Conservation (phyloP, 92 coral and sea anemone genomes). For the Hydrozoanthus gracilis region DNA sequence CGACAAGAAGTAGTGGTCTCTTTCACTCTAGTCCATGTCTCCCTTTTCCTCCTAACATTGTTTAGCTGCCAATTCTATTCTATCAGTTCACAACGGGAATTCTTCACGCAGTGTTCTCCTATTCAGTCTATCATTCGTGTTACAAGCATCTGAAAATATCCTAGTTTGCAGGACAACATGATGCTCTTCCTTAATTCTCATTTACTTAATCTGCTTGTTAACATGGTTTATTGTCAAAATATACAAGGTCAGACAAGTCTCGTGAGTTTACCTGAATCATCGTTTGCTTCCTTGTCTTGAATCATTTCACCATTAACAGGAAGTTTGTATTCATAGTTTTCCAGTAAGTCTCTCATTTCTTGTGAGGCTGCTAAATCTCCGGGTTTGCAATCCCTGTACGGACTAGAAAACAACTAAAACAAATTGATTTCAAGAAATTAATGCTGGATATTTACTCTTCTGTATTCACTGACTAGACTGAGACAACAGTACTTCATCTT, state of each 20-base stretch:
- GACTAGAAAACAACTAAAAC: constrained; percentile 43
- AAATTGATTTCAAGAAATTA: neutral
- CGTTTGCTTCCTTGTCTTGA: constrained; percentile 24
- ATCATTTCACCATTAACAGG: constrained; percentile 53
- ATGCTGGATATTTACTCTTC: neutral
- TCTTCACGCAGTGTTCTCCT: no score
- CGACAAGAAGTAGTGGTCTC: no score
- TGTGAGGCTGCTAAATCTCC: constrained; percentile 72
- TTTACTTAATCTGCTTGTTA: no score
- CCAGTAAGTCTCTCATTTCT: constrained; percentile 70
- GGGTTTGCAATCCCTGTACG: constrained; percentile 78
- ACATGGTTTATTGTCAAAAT: neutral
- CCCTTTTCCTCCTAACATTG: no score
- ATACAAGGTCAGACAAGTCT: neutral
- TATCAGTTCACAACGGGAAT: no score
- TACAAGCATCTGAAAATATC: neutral
- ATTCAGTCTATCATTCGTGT: neutral
- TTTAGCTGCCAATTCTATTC: no score
- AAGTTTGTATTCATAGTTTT: constrained; percentile 49
- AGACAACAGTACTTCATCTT: no score
- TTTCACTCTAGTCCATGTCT: no score
- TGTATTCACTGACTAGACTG: no score
- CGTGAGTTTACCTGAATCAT: constrained; percentile 32
- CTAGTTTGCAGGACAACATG: no score
- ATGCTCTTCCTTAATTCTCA: no score